Percentiles rank a stretch among this genome's conserved stretches.
phyloP scores from a whole-genome alignment of 1,140 invertebrate species.

The Drosophila cardini region DNA sequence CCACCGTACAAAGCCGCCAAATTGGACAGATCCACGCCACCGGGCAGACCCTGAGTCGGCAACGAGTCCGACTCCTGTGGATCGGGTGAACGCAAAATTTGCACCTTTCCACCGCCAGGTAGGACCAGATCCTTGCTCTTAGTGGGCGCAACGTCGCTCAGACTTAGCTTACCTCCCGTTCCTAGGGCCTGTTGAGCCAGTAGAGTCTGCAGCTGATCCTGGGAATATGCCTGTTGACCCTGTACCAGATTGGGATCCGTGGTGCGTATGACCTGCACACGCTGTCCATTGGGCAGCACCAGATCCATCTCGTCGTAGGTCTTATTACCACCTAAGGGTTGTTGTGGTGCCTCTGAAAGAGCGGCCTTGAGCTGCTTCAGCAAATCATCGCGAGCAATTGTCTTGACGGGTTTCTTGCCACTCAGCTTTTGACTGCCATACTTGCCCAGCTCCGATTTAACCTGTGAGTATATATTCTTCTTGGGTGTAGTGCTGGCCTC shows the following conservation, averaged over 20 bases:
- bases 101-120: slow-evolving; percentile 90
- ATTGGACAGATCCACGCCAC: slow-evolving; percentile 76
- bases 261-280: slow-evolving; percentile 89
- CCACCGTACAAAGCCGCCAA: slow-evolving; percentile 75
- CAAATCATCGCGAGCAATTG: slow-evolving; percentile 86
- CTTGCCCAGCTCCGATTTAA: slow-evolving; percentile 75
- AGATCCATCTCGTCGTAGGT: slow-evolving; percentile 90
- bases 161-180: slow-evolving; percentile 56
- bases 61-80: slow-evolving; percentile 78
- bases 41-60: slow-evolving; percentile 62
- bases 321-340: slow-evolving; percentile 86
- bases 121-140: slow-evolving; percentile 89
- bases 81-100: slow-evolving; percentile 88
- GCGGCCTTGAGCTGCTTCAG: slow-evolving; percentile 90
- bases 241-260: slow-evolving; percentile 87
- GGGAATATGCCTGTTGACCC: slow-evolving; percentile 78
- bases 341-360: slow-evolving; percentile 88
- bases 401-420: slow-evolving; percentile 81
- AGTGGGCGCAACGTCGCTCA: slow-evolving; percentile 75
- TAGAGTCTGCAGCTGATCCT: slow-evolving; percentile 74
- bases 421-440: slow-evolving; percentile 67
- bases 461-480: slow-evolving; percentile 71
- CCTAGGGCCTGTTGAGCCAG: slow-evolving; percentile 74
- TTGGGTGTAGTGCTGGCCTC: slow-evolving; percentile 79
- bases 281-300: slow-evolving; percentile 90